These are phyloP conservation scores for Pediacus dermestoides DNA, from an alignment of 2,888 invertebrate species.

Conservation along the genomic window DNA sequence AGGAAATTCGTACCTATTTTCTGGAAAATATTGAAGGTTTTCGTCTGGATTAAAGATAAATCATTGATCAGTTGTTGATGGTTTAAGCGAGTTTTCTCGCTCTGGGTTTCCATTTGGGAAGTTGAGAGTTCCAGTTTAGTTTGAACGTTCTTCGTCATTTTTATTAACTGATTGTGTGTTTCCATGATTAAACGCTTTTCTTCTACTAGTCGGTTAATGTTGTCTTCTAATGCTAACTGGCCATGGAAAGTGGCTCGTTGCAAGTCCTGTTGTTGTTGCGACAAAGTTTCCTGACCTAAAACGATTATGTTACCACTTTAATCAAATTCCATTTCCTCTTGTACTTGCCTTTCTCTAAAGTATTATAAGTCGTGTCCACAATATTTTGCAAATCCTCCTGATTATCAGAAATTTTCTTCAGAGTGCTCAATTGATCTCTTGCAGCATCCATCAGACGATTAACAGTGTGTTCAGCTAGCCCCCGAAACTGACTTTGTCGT, in stretches of 20 bases:
- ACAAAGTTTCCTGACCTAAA: constrained; percentile 29
- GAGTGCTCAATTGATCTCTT: constrained; percentile 38
- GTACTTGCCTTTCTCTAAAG: constrained; percentile 30
- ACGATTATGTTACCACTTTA: no score
- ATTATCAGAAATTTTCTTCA: constrained; percentile 39
- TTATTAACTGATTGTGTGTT: constrained; percentile 55
- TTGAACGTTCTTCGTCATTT: constrained; percentile 56
- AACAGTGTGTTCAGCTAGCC: constrained; percentile 61
- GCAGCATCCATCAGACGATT: constrained; percentile 58
- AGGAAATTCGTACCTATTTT: constrained; percentile 33
- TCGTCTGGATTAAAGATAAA: constrained; percentile 54
- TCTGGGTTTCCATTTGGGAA: constrained; percentile 51
- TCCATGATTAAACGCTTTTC: constrained; percentile 59
- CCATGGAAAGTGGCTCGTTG: constrained; percentile 52
- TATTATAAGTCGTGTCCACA: constrained; percentile 38
- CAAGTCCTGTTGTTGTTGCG: constrained; percentile 53
- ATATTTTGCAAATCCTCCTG: constrained; percentile 41
- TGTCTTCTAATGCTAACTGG: constrained; percentile 53
- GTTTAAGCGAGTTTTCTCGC: constrained; percentile 50
- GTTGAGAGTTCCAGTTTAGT: constrained; percentile 55
- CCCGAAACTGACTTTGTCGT: constrained; percentile 62
- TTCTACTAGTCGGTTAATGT: constrained; percentile 55
- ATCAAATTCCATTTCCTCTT: constrained; percentile 2
- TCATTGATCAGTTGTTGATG: constrained; percentile 56
- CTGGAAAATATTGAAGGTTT: constrained; percentile 54